phyloP scores from a whole-genome alignment of 2,888 invertebrate genomes.

The Fragum whitleyi region DNA sequence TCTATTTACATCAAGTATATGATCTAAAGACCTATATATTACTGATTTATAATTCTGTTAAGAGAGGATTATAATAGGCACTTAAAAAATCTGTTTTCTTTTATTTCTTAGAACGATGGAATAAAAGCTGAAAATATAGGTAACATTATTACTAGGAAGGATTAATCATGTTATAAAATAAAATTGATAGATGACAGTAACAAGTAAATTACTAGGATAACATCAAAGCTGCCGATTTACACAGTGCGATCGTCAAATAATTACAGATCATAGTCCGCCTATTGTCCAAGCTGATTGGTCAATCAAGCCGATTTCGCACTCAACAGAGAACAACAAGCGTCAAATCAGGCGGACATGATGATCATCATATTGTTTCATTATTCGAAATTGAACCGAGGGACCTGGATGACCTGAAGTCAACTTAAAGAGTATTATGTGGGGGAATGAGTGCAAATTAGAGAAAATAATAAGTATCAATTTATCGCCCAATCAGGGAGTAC shows the following conservation, averaged over 20 bases:
- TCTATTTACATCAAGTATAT: no score
- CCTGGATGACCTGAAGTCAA: conserved; percentile 26
- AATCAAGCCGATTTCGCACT: conserved; percentile 19
- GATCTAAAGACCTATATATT: no score
- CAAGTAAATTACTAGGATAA: conserved; percentile 22
- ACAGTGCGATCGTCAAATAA: conserved; percentile 16
- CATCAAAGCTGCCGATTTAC: conserved; percentile 25
- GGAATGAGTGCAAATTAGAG: conserved; percentile 35
- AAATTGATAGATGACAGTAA: conserved; percentile 17
- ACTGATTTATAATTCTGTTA: no score
- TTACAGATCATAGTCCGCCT: conserved; percentile 16
- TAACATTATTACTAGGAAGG: neutral
- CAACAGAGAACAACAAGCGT: conserved; percentile 22
- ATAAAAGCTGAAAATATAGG: no score
- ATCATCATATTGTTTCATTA: conserved; percentile 32
- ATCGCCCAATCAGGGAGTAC: neutral
- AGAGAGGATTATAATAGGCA: no score
- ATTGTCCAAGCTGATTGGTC: conserved; percentile 26
- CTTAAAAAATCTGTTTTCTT: no score
- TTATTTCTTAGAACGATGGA: no score
- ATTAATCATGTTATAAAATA: conserved; percentile 23
- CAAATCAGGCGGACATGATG: conserved; percentile 16
- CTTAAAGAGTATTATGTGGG: conserved; percentile 33
- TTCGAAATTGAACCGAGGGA: conserved; percentile 4
- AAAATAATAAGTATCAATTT: conserved; percentile 26